Base-by-base conservation (phyloP, 1,140 invertebrate species). In the Sweltsa coloradensis region DNA sequence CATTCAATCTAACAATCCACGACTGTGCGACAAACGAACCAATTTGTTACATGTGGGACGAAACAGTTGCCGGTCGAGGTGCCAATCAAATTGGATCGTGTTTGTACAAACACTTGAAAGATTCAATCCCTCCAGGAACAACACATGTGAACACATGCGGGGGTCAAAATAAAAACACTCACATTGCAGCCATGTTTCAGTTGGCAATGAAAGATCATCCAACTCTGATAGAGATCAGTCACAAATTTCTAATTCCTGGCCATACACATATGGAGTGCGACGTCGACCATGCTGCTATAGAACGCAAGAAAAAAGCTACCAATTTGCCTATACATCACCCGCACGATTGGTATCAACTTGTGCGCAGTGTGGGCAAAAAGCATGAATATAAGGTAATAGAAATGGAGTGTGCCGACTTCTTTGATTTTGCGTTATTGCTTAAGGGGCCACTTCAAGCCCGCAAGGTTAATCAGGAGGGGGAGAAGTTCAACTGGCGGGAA, bases 1-100 rank as follows among this genome's bases (percentile, higher is more conserved):
- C 57, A 3, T 66, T 54, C 34, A 66, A 65, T 45, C 50, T 65
- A 26, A 64, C 62, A 18, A 51, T 65, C n/a, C 52, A 60, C 49
- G 57, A 59, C 25, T 57, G 39, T 41, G 44, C 22, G 14, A 45
- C 31, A 19, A 46, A 54, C 45, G 31, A 57, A 27, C 50, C 51
- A 41, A 46, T 34, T 24, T 59, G 58, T 41, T 63, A 54, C 44
- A 61, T 66, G 56, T 64, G 64, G 59, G 44, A 61, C 44, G 62
- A 66, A 53, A 40, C 46, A 36, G 41, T 50, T 37, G 56, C 52
- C 21, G 57, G 44, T 16, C 53, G 60, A 42, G 57, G 61, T 27
- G 59, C 50, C 2, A 57, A 57, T 51, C 51, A 60, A 45, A 58
- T 60, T 39, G 55, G 53, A 16, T 61, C 54, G 24, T 62, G 58